Evolutionary conservation across 2,888 invertebrate genomes (phyloP).

Genomic region (Allacma fusca): DNA sequence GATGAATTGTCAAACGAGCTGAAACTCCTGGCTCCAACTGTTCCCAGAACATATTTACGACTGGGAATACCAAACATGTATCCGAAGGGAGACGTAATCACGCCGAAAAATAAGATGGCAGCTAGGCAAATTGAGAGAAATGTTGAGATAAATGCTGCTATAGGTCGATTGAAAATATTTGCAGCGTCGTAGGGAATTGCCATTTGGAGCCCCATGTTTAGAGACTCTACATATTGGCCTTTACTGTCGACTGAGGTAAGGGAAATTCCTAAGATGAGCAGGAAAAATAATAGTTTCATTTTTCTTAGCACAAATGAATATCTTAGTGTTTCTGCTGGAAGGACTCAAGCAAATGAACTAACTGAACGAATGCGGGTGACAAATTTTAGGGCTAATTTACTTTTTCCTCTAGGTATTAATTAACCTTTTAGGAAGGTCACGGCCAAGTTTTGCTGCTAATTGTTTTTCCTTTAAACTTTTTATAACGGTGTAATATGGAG

Average conservation of each 20-base stretch:
- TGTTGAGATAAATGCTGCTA: constrained; percentile 40
- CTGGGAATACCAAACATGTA: constrained; percentile 61
- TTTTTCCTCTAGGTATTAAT: too few relatives aligned
- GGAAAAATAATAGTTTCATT: too few relatives aligned
- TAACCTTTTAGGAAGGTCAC: too few relatives aligned
- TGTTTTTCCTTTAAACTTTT: too few relatives aligned
- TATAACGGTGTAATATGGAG: too few relatives aligned
- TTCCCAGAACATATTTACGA: constrained; percentile 60
- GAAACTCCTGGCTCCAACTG: constrained; percentile 20
- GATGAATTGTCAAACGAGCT: constrained; percentile 4
- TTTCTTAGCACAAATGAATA: too few relatives aligned
- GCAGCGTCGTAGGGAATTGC: constrained; percentile 58
- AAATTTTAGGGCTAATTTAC: too few relatives aligned
- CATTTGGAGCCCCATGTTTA: constrained; percentile 58
- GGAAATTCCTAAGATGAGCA: too few relatives aligned
- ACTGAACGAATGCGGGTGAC: too few relatives aligned
- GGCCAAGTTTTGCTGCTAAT: too few relatives aligned
- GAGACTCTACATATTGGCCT: constrained; percentile 54
- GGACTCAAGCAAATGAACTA: too few relatives aligned
- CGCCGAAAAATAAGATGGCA: constrained; percentile 57
- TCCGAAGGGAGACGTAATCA: constrained; percentile 59
- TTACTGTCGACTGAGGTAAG: constrained; percentile 42
- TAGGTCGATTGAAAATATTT: constrained; percentile 57
- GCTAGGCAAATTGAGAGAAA: constrained; percentile 48
- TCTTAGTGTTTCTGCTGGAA: too few relatives aligned